phyloP scores from a whole-genome alignment of 2,797 vertebrate genomes.

The Brachyalestes nurse region DNA sequence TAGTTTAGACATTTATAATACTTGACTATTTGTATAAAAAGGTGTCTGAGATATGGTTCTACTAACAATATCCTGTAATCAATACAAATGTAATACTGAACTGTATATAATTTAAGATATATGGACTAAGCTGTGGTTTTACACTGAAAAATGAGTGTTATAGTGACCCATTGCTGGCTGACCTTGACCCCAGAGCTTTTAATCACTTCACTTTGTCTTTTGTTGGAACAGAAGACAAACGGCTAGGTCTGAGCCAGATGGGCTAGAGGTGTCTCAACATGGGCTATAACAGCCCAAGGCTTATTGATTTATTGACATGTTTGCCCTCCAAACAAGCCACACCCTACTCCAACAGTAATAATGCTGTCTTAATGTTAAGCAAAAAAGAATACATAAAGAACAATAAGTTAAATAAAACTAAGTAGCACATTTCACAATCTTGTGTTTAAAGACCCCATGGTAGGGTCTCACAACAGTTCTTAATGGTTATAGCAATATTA shows the following conservation, averaged over 20 bases:
- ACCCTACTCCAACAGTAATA: conserved; percentile 14
- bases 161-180: not conserved
- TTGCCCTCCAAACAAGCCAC: conserved; percentile 37
- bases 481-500: not conserved
- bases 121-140: not conserved
- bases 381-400: not conserved
- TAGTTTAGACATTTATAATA: not conserved
- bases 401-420: not conserved
- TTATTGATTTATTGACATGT: conserved; percentile 50
- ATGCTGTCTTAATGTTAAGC: not conserved
- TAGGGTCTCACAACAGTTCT: too few relatives aligned
- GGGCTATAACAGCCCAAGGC: not conserved
- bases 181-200: conserved; percentile 12
- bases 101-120: not conserved
- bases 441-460: too few relatives aligned
- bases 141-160: not conserved
- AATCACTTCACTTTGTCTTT: conserved; percentile 8
- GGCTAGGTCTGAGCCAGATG: not conserved
- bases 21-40: not conserved
- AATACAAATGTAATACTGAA: not conserved
- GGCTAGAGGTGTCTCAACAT: conserved; percentile 7
- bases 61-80: not conserved
- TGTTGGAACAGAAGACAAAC: conserved; percentile 9
- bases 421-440: not conserved
- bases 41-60: not conserved